phyloP scores from a whole-genome alignment of 2,888 invertebrate species.

The Drosophila fulvimacula region DNA sequence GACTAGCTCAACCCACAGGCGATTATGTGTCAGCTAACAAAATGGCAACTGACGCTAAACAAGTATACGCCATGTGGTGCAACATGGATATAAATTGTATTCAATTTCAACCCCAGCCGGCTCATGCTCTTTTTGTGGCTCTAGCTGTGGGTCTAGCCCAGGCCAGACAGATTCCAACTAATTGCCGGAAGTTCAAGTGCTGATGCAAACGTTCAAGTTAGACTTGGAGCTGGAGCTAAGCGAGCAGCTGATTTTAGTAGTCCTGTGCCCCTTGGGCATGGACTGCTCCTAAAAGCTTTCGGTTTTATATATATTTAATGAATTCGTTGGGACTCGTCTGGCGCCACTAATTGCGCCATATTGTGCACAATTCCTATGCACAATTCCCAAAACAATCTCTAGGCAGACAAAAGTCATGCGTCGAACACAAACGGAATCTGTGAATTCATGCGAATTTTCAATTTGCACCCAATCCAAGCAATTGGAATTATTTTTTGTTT shows the following conservation, averaged over 20 bases:
- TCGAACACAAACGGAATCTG: constrained; percentile 17
- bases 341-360: constrained; percentile 65
- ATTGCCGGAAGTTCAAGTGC: constrained; percentile 71
- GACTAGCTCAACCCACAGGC: constrained; percentile 23
- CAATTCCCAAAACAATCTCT: constrained; percentile 66
- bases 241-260: constrained; percentile 20
- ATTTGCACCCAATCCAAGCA: constrained; percentile 44
- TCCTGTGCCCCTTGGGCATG: constrained; percentile 9
- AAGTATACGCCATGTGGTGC: constrained; percentile 67
- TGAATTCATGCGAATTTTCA: constrained; percentile 41
- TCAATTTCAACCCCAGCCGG: constrained; percentile 18
- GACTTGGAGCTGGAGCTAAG: constrained; percentile 11
- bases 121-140: background rate
- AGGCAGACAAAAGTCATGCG: constrained; percentile 39
- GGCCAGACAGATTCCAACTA: constrained; percentile 38
- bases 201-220: constrained; percentile 26
- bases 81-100: constrained; percentile 48
- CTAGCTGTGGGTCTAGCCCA: background rate
- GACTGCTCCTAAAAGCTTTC: constrained; percentile 58
- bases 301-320: constrained; percentile 70
- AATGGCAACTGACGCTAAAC: constrained; percentile 36
- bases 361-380: constrained; percentile 57
- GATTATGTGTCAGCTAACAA: constrained; percentile 40
- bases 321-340: constrained; percentile 40
- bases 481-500: constrained; percentile 11